Percentiles rank a stretch among this genome's conserved stretches.
Conservation (phyloP, 2,113 vertebrate species). For the Anseranas semipalmata region DNA sequence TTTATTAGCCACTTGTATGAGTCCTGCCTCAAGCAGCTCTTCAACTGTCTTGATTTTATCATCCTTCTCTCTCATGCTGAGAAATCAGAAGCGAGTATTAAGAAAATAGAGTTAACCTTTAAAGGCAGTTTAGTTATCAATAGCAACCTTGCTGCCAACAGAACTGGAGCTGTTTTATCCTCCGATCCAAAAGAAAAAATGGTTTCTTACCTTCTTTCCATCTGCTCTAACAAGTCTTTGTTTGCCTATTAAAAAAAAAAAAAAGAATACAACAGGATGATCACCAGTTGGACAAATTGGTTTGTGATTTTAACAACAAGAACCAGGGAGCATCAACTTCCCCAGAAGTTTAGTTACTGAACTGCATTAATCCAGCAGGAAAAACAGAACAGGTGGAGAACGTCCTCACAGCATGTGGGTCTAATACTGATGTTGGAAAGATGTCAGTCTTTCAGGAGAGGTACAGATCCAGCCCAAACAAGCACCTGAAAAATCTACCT, state of each 20-base stretch:
- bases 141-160: not conserved
- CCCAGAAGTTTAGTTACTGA: not conserved
- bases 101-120: not conserved
- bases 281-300: not conserved
- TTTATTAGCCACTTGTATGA: conserved; percentile 95
- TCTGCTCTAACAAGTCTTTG: conserved; percentile 80
- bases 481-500: not conserved
- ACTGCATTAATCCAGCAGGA: not conserved
- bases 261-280: not conserved
- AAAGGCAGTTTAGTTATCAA: not conserved
- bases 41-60: conserved; percentile 94
- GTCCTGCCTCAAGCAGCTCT: conserved; percentile 88
- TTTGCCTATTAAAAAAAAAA: conserved; percentile 51
- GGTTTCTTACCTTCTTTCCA: conserved; percentile 81
- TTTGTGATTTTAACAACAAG: not conserved
- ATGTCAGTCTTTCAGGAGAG: not conserved
- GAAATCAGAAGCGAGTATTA: conserved; percentile 16
- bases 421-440: not conserved
- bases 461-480: not conserved
- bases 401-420: fast-evolving
- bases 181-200: not conserved
- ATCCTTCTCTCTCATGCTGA: conserved; percentile 87
- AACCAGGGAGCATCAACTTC: not conserved
- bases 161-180: not conserved
- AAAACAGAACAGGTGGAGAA: not conserved